Evolutionary conservation across 2,888 invertebrate species (phyloP).

Genomic region (Rhopalosiphum nymphaeae): DNA sequence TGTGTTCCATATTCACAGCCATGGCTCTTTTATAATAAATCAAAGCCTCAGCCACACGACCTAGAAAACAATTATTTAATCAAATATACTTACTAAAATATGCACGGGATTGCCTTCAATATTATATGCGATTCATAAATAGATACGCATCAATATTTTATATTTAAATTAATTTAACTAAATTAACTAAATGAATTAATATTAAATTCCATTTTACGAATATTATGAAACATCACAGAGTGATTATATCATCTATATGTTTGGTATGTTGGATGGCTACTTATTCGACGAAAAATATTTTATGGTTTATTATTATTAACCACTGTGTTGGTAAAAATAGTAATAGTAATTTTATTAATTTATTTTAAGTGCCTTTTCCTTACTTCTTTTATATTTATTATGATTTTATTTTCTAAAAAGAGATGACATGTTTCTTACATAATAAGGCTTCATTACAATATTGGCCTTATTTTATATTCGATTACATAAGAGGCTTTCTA

Average conservation of each 20-base stretch:
- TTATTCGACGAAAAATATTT: not conserved
- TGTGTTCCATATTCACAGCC: constrained; percentile 73
- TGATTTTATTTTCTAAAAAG: constrained; percentile 24
- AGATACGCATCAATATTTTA: not conserved
- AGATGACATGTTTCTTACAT: not conserved
- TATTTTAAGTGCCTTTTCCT: constrained; percentile 5
- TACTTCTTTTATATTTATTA: not conserved
- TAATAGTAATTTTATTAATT: constrained; percentile 36
- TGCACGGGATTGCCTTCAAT: not conserved
- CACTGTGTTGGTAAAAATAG: not conserved
- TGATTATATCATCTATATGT: not conserved
- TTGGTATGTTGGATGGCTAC: not conserved
- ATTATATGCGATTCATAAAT: not conserved
- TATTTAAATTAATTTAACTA: not conserved
- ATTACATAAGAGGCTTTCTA: constrained; percentile 47
- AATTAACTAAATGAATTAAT: not conserved
- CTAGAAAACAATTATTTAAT: constrained; percentile 70
- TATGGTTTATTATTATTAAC: constrained; percentile 5
- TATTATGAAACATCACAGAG: not conserved
- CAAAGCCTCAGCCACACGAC: constrained; percentile 73
- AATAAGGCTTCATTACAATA: constrained; percentile 43
- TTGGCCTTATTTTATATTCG: constrained; percentile 36
- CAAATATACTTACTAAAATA: not conserved
- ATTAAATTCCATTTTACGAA: not conserved
- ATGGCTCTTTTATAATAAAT: constrained; percentile 75